Conservation (phyloP, 2,888 invertebrate genomes). For the Epistrophe grossulariae region DNA sequence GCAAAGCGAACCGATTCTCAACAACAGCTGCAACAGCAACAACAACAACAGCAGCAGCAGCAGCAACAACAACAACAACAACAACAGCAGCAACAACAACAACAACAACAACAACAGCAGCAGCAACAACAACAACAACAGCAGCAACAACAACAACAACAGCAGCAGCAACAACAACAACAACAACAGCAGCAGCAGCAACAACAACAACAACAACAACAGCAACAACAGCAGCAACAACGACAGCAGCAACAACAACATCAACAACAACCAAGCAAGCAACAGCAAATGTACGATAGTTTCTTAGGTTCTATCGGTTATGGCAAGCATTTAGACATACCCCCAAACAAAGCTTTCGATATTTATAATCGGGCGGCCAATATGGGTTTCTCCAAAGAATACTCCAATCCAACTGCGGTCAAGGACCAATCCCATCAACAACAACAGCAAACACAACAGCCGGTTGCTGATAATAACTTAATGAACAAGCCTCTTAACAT, state of each 20-base stretch:
- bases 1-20: constrained; percentile 78
- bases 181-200: constrained; percentile 76
- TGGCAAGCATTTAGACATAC: constrained; percentile 81
- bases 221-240: constrained; percentile 76
- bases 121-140: constrained; percentile 80
- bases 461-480: constrained; percentile 76
- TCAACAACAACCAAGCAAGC: constrained; percentile 79
- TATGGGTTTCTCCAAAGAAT: constrained; percentile 83
- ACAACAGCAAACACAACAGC: constrained; percentile 58
- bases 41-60: constrained; percentile 79
- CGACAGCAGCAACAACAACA: neutral
- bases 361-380: constrained; percentile 84
- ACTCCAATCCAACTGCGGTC: constrained; percentile 71
- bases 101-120: constrained; percentile 77
- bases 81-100: constrained; percentile 77
- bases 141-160: constrained; percentile 80
- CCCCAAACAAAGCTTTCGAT: constrained; percentile 83
- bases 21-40: constrained; percentile 77
- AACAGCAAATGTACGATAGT: constrained; percentile 83
- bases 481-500: constrained; percentile 77
- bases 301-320: constrained; percentile 82
- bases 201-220: constrained; percentile 75
- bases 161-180: constrained; percentile 77
- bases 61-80: constrained; percentile 79
- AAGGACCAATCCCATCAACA: constrained; percentile 79